Conservation (phyloP, 2,888 invertebrate genomes). For the Polymixis flavicincta region DNA sequence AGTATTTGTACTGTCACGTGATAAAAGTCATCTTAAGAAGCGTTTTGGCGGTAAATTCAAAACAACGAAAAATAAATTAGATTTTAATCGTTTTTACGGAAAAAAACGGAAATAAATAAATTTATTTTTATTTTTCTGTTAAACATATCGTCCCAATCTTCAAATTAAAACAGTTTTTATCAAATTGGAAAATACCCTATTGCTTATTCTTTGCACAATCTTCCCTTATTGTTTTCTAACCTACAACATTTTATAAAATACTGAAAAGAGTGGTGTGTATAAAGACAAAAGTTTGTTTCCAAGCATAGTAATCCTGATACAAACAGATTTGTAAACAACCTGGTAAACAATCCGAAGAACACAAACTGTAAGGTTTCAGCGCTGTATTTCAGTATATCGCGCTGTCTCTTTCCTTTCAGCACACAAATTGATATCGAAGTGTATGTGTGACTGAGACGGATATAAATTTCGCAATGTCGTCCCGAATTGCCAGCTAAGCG, state of each 20-base stretch:
- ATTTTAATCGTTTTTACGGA: too few relatives aligned
- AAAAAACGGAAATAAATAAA: too few relatives aligned
- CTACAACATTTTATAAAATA: not conserved
- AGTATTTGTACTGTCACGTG: too few relatives aligned
- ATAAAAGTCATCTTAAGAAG: too few relatives aligned
- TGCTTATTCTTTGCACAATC: not conserved
- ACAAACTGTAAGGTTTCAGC: slow-evolving; percentile 57
- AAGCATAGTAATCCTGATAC: slow-evolving; percentile 33
- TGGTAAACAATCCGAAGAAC: slow-evolving; percentile 51
- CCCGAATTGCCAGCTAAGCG: slow-evolving; percentile 72
- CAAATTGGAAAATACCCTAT: too few relatives aligned
- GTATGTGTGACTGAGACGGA: slow-evolving; percentile 78
- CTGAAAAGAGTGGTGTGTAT: slow-evolving; percentile 8
- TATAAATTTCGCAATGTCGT: slow-evolving; percentile 77
- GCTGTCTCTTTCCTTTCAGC: slow-evolving; percentile 74
- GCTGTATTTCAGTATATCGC: slow-evolving; percentile 66
- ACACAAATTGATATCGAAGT: slow-evolving; percentile 77
- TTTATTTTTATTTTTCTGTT: too few relatives aligned
- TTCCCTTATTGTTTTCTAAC: not conserved
- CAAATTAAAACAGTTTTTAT: too few relatives aligned
- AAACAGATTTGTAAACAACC: slow-evolving; percentile 52
- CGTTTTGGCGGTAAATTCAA: too few relatives aligned
- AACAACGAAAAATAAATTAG: too few relatives aligned
- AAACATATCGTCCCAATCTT: too few relatives aligned
- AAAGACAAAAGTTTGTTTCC: slow-evolving; percentile 29